A percentile compares a stretch with the other conserved stretches of the same genome.
These are phyloP conservation scores for Anodontia alba DNA, from an alignment of 2,888 invertebrate genomes.

Conservation along the genomic window DNA sequence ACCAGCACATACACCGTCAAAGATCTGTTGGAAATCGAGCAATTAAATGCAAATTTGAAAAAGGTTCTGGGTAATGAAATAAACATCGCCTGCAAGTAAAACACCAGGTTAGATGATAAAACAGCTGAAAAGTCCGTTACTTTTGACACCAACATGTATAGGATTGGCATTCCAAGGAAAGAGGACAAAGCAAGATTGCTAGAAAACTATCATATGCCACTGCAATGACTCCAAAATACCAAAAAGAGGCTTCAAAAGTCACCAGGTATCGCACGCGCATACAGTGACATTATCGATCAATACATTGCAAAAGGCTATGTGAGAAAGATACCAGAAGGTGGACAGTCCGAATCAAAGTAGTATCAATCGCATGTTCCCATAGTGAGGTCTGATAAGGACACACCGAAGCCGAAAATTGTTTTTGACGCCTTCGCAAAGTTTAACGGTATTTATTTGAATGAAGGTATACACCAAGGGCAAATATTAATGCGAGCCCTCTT, in stretches of 20 bases:
- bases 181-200: conserved; percentile 3
- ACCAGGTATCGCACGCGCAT: conserved; percentile 26
- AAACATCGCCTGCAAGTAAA: neutral
- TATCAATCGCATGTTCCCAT: conserved; percentile 49
- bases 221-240: conserved; percentile 21
- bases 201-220: conserved; percentile 17
- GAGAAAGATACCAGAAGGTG: conserved; percentile 24
- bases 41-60: neutral
- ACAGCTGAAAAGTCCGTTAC: conserved; percentile 12
- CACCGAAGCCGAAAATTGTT: conserved; percentile 48
- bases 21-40: neutral
- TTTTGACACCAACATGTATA: conserved; percentile 8
- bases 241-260: conserved; percentile 39
- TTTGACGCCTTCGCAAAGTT: conserved; percentile 55
- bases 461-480: conserved; percentile 46
- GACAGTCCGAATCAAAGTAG: conserved; percentile 23
- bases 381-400: conserved; percentile 32
- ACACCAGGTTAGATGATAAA: neutral
- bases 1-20: neutral
- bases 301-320: conserved; percentile 53
- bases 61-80: conserved; percentile 38
- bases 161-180: conserved; percentile 32
- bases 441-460: conserved; percentile 40
- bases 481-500: conserved; percentile 51
- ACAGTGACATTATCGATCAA: conserved; percentile 29